These are phyloP conservation scores for Ambastaia sidthimunki DNA, from an alignment of 2,797 vertebrate species.

Conservation along the genomic window DNA sequence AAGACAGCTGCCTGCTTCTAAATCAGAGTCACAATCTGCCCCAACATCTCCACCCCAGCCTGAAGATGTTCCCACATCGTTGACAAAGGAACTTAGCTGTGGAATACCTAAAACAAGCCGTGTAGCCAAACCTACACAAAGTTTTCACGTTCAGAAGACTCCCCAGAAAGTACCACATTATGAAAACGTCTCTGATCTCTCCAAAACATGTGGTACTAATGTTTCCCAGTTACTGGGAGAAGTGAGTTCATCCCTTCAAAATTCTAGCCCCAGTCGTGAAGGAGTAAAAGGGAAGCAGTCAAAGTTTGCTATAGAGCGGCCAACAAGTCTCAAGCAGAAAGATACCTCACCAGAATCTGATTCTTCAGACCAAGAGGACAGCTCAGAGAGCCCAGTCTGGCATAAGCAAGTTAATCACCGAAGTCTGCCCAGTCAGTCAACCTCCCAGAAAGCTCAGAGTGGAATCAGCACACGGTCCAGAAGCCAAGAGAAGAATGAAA, in stretches of 20 bases:
- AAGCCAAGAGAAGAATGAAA: constrained; percentile 73
- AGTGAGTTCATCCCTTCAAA: constrained; percentile 74
- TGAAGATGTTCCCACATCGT: constrained; percentile 68
- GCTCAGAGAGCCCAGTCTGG: constrained; percentile 77
- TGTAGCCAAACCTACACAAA: constrained; percentile 52
- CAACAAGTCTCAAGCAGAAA: constrained; percentile 59
- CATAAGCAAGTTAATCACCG: constrained; percentile 72
- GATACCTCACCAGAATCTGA: constrained; percentile 54
- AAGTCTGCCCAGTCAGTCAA: constrained; percentile 70
- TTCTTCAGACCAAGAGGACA: constrained; percentile 68
- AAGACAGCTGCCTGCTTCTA: constrained; percentile 74
- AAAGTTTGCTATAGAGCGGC: constrained; percentile 47
- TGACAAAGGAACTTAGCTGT: constrained; percentile 73
- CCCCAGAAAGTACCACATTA: constrained; percentile 80
- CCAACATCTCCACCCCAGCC: constrained; percentile 79
- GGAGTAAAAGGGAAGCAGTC: constrained; percentile 75
- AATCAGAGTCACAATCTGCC: constrained; percentile 78
- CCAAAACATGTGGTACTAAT: constrained; percentile 62
- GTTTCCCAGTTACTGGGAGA: constrained; percentile 69
- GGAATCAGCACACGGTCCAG: constrained; percentile 58
- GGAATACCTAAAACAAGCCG: constrained; percentile 70
- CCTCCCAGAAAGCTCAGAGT: constrained; percentile 63
- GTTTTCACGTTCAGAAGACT: constrained; percentile 63
- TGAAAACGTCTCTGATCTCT: constrained; percentile 82
- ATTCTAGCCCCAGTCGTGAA: constrained; percentile 68